Evolutionary conservation across 2,113 vertebrate genomes (phyloP), one percentile per base, ranked within the genome.

Genomic region (Mirounga angustirostris): DNA sequence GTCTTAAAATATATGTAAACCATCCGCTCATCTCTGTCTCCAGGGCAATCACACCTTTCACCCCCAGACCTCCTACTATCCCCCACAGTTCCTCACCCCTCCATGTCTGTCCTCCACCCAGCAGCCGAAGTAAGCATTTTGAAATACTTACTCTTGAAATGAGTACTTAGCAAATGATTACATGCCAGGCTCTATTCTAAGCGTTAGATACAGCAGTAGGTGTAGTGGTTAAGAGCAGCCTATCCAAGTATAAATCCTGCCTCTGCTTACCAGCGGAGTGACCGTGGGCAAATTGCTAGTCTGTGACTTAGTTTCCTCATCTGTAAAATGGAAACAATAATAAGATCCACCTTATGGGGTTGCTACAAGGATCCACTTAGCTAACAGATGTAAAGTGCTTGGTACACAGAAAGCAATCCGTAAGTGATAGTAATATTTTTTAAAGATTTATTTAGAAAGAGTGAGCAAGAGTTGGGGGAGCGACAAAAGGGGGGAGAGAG

Each of bases 301-400:
- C 65, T 95, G 24, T 80, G 65, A 50, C 59, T 97, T 76, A 95
- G 46, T 79, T 93, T 71, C 90, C 43, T 50, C 73, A 80, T 78
- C 58, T 71, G 26, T 89, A 78, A 56, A 89, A 86, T 89, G 52
- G 46, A 26, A 94, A 56, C n/a, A 78, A 71, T 82, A 61, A n/a
- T 61, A 81, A 10, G 30, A 56, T 83, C 67, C 84, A 58, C 36
- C 50, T 78, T 50, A 59, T 3, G 22, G 9, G 3, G 33, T 56
- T 71, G 14, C 33, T 1, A 4, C 78, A 56, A 93, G 54, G 26
- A 93, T 63, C 87, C 59, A 50, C 19, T 95, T 76, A 87, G 18
- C 93, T 69, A 94, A 83, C 11, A 19, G 21, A 52, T 56, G 9
- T 89, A 33, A 87, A 91, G 26, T 65, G 36, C 36, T 40, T 93